These are phyloP conservation scores for Ennomos erosarius DNA, from an alignment of 2,888 invertebrate species.

Conservation along the genomic window DNA sequence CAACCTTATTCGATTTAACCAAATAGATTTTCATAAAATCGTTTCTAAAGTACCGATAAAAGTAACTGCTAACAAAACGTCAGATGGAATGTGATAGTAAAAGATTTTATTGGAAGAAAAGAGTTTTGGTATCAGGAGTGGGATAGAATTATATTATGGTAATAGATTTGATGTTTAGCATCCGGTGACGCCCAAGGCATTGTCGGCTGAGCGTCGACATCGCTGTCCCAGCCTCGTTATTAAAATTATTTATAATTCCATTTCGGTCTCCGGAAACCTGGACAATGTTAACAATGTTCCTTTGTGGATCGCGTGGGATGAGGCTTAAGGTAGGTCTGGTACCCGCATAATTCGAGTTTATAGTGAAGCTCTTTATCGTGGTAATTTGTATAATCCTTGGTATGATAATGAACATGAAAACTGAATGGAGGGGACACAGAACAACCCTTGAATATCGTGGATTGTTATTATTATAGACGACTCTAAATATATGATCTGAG, in stretches of 20 bases:
- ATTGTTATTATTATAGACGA: background rate
- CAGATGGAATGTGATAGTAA: constrained; percentile 41
- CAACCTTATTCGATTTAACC: constrained; percentile 40
- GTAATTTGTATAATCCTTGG: constrained; percentile 18
- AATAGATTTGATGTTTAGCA: constrained; percentile 61
- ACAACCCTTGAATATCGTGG: constrained; percentile 1
- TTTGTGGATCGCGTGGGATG: constrained; percentile 26
- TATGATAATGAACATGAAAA: constrained; percentile 15
- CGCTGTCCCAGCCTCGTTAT: constrained; percentile 50
- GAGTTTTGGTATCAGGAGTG: constrained; percentile 46
- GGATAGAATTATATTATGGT: constrained; percentile 64
- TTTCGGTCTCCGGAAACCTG: constrained; percentile 39
- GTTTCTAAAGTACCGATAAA: constrained; percentile 35
- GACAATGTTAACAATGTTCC: constrained; percentile 28
- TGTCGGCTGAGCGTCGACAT: constrained; percentile 55
- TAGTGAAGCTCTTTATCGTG: constrained; percentile 14
- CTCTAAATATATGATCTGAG: no score
- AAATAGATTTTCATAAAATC: constrained; percentile 27
- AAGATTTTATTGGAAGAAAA: constrained; percentile 41
- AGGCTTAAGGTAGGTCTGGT: constrained; percentile 18
- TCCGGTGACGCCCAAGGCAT: constrained; percentile 64
- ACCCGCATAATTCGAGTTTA: constrained; percentile 18
- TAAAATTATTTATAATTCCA: constrained; percentile 58
- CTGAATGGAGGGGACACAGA: constrained; percentile 4
- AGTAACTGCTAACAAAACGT: constrained; percentile 40